phyloP scores from a whole-genome alignment of 2,797 vertebrate genomes.

The Coccyzus lansbergi region DNA sequence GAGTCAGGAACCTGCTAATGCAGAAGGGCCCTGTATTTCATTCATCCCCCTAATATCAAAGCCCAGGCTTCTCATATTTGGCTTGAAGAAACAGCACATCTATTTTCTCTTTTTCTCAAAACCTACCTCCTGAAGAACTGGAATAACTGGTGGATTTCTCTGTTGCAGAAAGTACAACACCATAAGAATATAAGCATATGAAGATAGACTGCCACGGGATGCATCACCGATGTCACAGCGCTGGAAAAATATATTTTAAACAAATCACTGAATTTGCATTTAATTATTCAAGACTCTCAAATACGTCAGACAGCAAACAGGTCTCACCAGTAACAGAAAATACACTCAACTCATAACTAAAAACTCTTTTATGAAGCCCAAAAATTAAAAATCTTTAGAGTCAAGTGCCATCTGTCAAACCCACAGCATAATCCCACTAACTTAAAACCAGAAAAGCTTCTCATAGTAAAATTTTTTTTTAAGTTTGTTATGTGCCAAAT shows the following conservation, averaged over 20 bases:
- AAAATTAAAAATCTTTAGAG: conserved; percentile 15
- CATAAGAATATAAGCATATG: conserved; percentile 99
- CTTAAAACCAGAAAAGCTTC: neutral
- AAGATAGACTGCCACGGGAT: conserved; percentile 96
- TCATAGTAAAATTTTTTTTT: neutral
- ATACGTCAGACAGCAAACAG: neutral
- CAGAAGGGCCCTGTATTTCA: neutral
- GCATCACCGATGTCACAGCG: conserved; percentile 98
- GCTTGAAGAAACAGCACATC: neutral
- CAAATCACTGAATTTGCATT: conserved; percentile 7
- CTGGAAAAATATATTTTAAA: conserved; percentile 73
- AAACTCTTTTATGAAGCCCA: neutral
- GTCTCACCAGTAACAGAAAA: neutral
- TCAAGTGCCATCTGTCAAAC: conserved; percentile 22
- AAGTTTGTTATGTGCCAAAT: neutral
- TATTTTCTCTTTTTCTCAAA: neutral
- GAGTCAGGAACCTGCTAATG: neutral
- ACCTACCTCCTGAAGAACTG: conserved; percentile 95
- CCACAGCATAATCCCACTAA: neutral
- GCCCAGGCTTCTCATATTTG: neutral
- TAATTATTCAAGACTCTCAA: neutral
- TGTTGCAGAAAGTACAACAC: conserved; percentile 98
- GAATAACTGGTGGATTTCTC: conserved; percentile 93
- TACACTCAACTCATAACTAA: neutral
- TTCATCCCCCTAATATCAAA: neutral